A percentile compares a stretch with the other conserved stretches of the same genome.
phyloP scores from a whole-genome alignment of 2,797 vertebrate genomes.

The Echeneis naucrates region DNA sequence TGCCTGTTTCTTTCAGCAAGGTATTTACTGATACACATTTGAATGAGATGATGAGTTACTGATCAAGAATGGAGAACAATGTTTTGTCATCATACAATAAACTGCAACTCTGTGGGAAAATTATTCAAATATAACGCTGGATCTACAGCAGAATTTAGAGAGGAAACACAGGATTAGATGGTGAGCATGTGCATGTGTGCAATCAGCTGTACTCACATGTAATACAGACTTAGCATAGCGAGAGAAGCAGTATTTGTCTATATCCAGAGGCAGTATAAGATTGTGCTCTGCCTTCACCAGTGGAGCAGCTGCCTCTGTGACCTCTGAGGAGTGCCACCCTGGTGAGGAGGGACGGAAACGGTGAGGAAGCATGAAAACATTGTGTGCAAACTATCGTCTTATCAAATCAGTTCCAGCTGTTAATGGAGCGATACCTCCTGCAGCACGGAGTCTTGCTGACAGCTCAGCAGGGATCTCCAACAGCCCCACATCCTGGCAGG shows the following conservation, averaged over 20 bases:
- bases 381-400: not conserved
- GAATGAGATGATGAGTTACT: not conserved
- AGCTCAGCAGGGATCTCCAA: constrained; percentile 96
- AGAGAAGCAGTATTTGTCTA: constrained; percentile 92
- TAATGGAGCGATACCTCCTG: constrained; percentile 81
- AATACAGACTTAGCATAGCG: constrained; percentile 87
- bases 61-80: not conserved
- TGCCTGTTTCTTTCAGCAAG: not conserved
- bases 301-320: constrained; percentile 89
- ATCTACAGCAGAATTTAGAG: not conserved
- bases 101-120: too few species aligned
- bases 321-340: constrained; percentile 79
- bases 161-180: not conserved
- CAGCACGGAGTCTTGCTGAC: constrained; percentile 84
- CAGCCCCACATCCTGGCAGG: constrained; percentile 87
- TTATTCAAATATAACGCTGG: too few species aligned
- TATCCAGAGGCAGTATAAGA: constrained; percentile 85
- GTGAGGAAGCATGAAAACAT: constrained; percentile 11
- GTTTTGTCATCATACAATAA: not conserved
- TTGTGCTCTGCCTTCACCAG: constrained; percentile 86
- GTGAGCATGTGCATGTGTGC: not conserved
- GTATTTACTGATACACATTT: not conserved
- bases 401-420: not conserved
- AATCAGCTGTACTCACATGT: constrained; percentile 79
- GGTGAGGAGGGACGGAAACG: constrained; percentile 26